Evolutionary conservation across 1,140 invertebrate species (phyloP).

Genomic region (Drosophila yakuba): DNA sequence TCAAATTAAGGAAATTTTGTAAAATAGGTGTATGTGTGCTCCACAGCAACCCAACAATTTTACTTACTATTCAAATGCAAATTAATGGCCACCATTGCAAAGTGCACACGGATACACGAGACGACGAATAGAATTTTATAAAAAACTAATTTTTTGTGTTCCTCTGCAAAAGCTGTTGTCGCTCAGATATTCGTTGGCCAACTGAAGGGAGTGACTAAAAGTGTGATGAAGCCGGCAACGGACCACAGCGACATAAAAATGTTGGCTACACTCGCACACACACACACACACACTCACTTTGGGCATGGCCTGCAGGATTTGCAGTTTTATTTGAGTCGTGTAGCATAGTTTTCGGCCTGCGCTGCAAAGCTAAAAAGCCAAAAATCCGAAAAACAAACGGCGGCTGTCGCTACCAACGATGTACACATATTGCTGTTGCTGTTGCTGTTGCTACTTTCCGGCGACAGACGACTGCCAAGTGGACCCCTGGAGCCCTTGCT

Average conservation of each 20-base stretch:
- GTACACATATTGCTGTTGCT: slow-evolving; percentile 8
- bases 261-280: slow-evolving; percentile 28
- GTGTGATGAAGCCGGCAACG: slow-evolving; percentile 15
- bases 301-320: slow-evolving; percentile 19
- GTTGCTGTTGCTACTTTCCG: slow-evolving; percentile 19
- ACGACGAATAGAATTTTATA: slow-evolving; percentile 2
- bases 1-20: no score
- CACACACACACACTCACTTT: slow-evolving; percentile 25
- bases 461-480: slow-evolving; percentile 57
- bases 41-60: slow-evolving; percentile 1
- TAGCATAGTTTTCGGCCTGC: slow-evolving; percentile 55
- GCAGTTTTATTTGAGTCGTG: slow-evolving; percentile 68
- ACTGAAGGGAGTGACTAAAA: slow-evolving; percentile 49
- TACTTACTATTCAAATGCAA: slow-evolving; percentile 66
- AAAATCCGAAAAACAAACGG: slow-evolving; percentile 33
- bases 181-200: slow-evolving; percentile 53
- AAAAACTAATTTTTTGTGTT: background rate
- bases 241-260: slow-evolving; percentile 44
- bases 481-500: background rate
- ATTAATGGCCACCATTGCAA: slow-evolving; percentile 63
- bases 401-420: background rate
- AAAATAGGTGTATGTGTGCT: no score
- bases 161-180: slow-evolving; percentile 49
- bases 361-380: slow-evolving; percentile 29
- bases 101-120: slow-evolving; percentile 4